Evolutionary conservation across 2,888 invertebrate genomes (phyloP).

Genomic region (Acanthopleura granulata): DNA sequence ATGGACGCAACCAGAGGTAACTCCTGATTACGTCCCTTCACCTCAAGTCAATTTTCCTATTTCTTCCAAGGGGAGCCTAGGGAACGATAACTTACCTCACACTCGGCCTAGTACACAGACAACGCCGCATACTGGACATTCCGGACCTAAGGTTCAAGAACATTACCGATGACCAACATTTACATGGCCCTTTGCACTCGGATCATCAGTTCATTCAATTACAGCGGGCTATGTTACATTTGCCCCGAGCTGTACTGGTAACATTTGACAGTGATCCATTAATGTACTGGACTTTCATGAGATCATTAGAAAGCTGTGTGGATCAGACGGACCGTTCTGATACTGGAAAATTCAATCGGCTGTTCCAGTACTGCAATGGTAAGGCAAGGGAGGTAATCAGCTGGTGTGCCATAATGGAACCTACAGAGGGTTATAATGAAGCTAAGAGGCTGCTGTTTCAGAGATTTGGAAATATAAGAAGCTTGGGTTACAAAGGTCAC

Average conservation of each 20-base stretch:
- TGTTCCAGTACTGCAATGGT: background rate
- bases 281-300: background rate
- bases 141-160: too few species aligned
- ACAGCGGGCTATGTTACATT: background rate
- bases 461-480: background rate
- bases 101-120: too few species aligned
- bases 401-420: background rate
- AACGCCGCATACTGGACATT: too few species aligned
- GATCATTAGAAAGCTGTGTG: background rate
- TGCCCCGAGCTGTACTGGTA: background rate
- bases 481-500: background rate
- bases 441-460: background rate
- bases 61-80: too few species aligned
- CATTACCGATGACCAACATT: too few species aligned
- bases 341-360: background rate
- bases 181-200: too few species aligned
- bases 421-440: background rate
- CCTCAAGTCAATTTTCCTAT: too few species aligned
- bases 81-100: too few species aligned
- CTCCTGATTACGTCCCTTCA: too few species aligned
- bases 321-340: background rate
- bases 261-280: background rate
- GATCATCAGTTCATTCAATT: background rate
- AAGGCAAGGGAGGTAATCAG: background rate
- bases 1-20: background rate